phyloP scores from a whole-genome alignment of 2,113 vertebrate genomes.

The Heterochromis multidens region DNA sequence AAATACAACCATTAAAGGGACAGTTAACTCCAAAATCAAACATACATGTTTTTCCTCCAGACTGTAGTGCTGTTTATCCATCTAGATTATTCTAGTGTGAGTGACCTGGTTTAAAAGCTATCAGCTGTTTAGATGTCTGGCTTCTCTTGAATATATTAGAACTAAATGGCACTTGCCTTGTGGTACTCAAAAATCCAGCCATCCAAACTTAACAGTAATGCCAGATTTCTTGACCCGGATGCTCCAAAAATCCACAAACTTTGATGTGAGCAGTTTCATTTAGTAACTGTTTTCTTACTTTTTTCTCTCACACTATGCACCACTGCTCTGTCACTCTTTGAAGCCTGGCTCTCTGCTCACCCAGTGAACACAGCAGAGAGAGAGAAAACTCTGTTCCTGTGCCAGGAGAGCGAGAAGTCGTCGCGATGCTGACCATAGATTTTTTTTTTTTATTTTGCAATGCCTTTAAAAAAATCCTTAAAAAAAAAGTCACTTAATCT shows the following conservation, averaged over 20 bases:
- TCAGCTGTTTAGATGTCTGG: neutral
- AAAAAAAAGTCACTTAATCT: neutral
- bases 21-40: neutral
- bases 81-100: neutral
- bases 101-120: neutral
- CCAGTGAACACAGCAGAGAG: neutral
- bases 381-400: neutral
- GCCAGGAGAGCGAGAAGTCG: neutral
- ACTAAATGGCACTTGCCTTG: neutral
- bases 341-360: neutral
- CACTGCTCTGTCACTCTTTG: neutral
- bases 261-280: neutral
- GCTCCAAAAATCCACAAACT: neutral
- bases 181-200: neutral
- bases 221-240: neutral
- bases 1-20: neutral
- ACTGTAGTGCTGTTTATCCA: neutral
- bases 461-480: neutral
- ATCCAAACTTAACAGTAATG: neutral
- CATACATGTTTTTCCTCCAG: neutral
- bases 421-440: neutral
- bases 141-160: neutral
- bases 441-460: neutral
- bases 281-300: neutral
- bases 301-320: fast-evolving